Evolutionary conservation across 1,140 invertebrate genomes (phyloP).

Genomic region (Lethocerus indicus): DNA sequence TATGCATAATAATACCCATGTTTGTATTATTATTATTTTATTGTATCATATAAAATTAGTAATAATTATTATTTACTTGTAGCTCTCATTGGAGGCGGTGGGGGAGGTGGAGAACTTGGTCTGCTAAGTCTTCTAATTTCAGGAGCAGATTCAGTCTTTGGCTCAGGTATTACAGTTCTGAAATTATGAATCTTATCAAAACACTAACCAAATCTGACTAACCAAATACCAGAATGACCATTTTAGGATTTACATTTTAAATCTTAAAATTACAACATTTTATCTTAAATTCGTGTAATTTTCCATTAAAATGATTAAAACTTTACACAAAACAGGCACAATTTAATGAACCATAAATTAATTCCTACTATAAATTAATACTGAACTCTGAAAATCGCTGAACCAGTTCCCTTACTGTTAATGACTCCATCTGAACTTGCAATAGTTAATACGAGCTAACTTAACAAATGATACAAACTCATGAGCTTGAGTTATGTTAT

Average conservation of each 20-base stretch:
- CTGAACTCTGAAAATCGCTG: no score
- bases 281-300: not conserved
- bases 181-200: not conserved
- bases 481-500: no score
- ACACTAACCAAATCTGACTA: not conserved
- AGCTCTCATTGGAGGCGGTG: slow-evolving; percentile 16
- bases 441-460: no score
- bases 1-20: no score
- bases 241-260: not conserved
- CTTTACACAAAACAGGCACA: no score
- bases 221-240: not conserved
- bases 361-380: no score
- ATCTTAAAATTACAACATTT: not conserved
- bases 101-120: slow-evolving; percentile 18
- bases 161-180: slow-evolving; percentile 1
- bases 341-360: no score
- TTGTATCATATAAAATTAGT: not conserved
- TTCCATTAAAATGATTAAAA: not conserved
- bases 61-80: not conserved
- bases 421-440: no score
- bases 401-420: no score
- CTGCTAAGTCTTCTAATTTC: no score
- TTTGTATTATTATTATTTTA: no score
- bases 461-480: no score
- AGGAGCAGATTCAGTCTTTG: slow-evolving; percentile 15